Conservation (phyloP, 64 coral and sea anemone species). For the Montipora capricornis region DNA sequence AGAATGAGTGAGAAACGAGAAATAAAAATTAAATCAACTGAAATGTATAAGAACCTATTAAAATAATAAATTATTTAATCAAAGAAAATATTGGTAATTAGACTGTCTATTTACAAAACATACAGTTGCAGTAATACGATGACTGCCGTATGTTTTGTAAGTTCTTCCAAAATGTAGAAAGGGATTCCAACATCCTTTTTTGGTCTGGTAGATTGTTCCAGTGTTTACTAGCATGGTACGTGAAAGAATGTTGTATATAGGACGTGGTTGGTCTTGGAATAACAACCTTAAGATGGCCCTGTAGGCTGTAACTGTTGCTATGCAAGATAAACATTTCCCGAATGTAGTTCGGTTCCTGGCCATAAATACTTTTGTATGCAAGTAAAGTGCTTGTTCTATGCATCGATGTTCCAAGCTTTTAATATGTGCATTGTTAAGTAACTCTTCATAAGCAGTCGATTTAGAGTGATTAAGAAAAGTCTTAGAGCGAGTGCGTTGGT, state of each 20-base stretch:
- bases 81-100: not conserved
- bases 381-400: too few relatives aligned
- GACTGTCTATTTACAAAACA: not conserved
- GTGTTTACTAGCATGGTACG: not conserved
- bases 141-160: not conserved
- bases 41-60: too few relatives aligned
- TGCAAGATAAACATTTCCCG: not conserved
- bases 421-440: too few relatives aligned
- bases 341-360: not conserved
- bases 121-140: not conserved
- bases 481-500: too few relatives aligned
- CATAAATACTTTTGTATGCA: not conserved
- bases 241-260: not conserved
- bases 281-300: not conserved
- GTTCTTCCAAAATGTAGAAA: not conserved
- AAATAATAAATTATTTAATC: not conserved
- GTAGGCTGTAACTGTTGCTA: not conserved
- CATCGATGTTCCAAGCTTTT: too few relatives aligned
- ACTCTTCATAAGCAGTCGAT: too few relatives aligned
- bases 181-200: not conserved
- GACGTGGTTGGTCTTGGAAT: not conserved
- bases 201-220: not conserved
- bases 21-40: too few relatives aligned
- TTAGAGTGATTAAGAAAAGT: too few relatives aligned
- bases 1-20: too few relatives aligned